Evolutionary conservation across 2,888 invertebrate species (phyloP), one percentile per base, ranked within the genome.

Genomic region (Conus canariensis): DNA sequence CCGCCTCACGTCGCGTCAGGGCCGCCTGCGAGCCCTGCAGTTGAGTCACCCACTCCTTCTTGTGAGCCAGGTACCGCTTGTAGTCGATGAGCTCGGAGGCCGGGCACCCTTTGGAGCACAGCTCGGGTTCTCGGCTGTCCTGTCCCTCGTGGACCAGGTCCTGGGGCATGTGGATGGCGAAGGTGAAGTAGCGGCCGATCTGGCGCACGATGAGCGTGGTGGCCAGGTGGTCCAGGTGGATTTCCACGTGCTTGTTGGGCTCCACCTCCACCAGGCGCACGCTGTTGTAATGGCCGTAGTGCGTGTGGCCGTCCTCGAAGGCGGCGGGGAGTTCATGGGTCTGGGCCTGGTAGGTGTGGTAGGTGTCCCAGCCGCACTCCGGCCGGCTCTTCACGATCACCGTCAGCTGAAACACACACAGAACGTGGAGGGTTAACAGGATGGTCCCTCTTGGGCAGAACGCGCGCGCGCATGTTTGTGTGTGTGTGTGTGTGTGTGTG

Each of bases 71-170:
- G 87, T 95, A 93, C 91, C 96, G 93, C 90, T 95, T 94, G 91
- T 96, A 96, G 93, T 97, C 95, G 85, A 97, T 96, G 74, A 96
- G 95, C 94, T 97, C 97, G 30, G 94, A 93, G 25, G 93, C 91
- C 12, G 97, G 97, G 93, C 97, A 97, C 6, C 97, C 97, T 56
- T 95, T 94, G 56, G 96, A 95, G 94, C 97, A 97, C 92, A 97
- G 95, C 94, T 97, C 96, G 60, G 96, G 93, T 67, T 95, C 95
- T 59, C 94, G 95, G 56, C 67, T 90, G 22, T 56, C 58, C 19
- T 4, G 5, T 5, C 82, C 82, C 7, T 58, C 56, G 82, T 92
- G 92, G 25, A 97, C 94, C 77, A 97, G 93, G 87, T 96, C 96
- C 88, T 96, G 96, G 16, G 97, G 97, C 95, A 97, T 96, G 87